Evolutionary conservation across 2,113 vertebrate genomes (phyloP).

Genomic region (Lasiurus cinereus): DNA sequence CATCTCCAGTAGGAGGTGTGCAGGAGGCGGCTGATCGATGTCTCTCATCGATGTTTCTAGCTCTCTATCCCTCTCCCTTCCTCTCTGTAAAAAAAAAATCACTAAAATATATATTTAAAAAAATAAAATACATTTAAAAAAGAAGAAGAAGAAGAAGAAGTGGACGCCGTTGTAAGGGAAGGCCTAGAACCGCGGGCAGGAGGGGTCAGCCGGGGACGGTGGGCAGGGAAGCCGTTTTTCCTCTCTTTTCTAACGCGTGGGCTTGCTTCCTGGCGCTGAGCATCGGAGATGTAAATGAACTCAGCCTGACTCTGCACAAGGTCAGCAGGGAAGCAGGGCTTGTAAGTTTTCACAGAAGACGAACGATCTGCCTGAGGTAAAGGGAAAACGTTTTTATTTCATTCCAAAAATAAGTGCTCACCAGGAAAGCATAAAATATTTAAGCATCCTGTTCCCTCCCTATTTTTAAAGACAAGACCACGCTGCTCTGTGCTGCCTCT

Average conservation of each 20-base stretch:
- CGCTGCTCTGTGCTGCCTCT: not conserved
- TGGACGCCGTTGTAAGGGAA: constrained; percentile 58
- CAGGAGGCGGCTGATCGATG: too few species aligned
- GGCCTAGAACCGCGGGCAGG: constrained; percentile 7
- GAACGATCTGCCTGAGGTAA: constrained; percentile 39
- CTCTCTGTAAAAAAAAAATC: too few species aligned
- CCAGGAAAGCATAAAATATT: constrained; percentile 69
- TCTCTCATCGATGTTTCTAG: too few species aligned
- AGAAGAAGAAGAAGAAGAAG: constrained; percentile 61
- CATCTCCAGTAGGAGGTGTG: too few species aligned
- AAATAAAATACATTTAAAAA: too few species aligned
- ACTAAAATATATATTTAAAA: too few species aligned
- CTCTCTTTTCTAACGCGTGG: constrained; percentile 33
- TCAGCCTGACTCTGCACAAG: not conserved
- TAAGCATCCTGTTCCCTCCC: constrained; percentile 45
- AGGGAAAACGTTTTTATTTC: constrained; percentile 44
- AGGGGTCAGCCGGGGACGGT: not conserved
- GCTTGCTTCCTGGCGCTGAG: constrained; percentile 47
- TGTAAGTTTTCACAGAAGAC: constrained; percentile 46
- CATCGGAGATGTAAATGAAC: constrained; percentile 58
- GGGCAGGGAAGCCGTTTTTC: not conserved
- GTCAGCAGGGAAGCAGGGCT: constrained; percentile 35
- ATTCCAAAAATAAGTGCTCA: constrained; percentile 47
- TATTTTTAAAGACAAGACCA: constrained; percentile 42
- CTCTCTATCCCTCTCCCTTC: too few species aligned